phyloP scores from a whole-genome alignment of 2,113 vertebrate genomes.

The Aegithalos caudatus region DNA sequence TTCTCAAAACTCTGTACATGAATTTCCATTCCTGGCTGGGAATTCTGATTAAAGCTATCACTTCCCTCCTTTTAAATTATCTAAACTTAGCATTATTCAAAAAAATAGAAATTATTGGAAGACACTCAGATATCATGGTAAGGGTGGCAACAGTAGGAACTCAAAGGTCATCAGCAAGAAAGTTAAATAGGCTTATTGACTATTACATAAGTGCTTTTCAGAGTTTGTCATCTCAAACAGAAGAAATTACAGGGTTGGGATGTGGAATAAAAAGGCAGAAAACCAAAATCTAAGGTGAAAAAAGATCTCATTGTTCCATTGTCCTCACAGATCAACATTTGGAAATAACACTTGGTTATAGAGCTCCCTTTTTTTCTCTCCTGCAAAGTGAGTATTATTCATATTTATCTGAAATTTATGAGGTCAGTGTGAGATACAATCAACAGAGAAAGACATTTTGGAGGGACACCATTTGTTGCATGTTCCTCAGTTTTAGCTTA shows the following conservation, averaged over 20 bases:
- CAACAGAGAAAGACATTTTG: not conserved
- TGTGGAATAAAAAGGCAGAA: too few relatives aligned
- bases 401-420: not conserved
- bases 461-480: not conserved
- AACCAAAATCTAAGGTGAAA: not conserved
- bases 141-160: not conserved
- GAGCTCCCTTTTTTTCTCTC: not conserved
- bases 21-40: not conserved
- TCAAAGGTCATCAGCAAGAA: not conserved
- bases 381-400: not conserved
- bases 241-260: not conserved
- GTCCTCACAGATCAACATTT: not conserved
- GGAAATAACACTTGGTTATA: not conserved
- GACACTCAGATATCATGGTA: not conserved
- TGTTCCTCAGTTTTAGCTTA: not conserved
- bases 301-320: not conserved
- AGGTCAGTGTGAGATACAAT: not conserved
- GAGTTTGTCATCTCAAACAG: not conserved
- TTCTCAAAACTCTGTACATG: not conserved
- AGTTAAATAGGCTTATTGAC: not conserved
- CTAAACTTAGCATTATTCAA: not conserved
- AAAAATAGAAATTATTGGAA: not conserved
- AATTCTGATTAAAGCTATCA: not conserved
- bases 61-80: not conserved
- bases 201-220: not conserved